Percentiles rank a stretch among this genome's conserved stretches.
These are phyloP conservation scores for Reinhardtius hippoglossoides DNA, from an alignment of 2,113 vertebrate species.

Conservation along the genomic window DNA sequence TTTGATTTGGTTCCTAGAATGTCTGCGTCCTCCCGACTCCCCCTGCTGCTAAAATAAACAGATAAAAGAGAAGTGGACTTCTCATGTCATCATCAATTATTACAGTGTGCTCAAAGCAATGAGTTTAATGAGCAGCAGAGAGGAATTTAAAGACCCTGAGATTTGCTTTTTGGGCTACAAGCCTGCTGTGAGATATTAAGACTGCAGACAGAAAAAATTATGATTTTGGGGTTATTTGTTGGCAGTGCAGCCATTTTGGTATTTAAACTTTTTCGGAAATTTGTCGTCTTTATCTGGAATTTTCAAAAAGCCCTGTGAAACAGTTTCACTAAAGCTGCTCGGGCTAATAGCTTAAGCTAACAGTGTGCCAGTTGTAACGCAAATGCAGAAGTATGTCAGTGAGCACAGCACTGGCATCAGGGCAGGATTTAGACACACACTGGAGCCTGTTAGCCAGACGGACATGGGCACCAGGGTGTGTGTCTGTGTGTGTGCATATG, in stretches of 20 bases:
- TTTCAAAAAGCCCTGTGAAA: neutral
- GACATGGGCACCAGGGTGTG: slow-evolving; percentile 39
- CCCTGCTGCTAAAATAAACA: neutral
- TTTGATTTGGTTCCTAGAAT: neutral
- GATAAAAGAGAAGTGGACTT: neutral
- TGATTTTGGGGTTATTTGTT: too few relatives aligned
- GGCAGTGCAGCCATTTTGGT: too few relatives aligned
- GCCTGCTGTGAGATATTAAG: neutral
- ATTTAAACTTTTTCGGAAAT: neutral
- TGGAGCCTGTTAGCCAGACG: slow-evolving; percentile 49
- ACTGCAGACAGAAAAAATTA: too few relatives aligned
- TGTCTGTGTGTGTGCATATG: slow-evolving; percentile 27
- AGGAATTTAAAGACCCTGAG: neutral
- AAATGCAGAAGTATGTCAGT: slow-evolving; percentile 57
- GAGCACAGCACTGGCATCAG: slow-evolving; percentile 50
- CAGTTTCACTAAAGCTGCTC: slow-evolving; percentile 16
- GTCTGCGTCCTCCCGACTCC: neutral
- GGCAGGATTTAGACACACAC: slow-evolving; percentile 54
- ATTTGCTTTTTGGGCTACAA: neutral
- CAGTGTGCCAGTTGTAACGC: slow-evolving; percentile 20
- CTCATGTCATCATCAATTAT: neutral
- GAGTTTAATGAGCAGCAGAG: neutral
- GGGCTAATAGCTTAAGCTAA: slow-evolving; percentile 28
- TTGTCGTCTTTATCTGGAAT: neutral
- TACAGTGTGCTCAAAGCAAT: neutral